Percentiles rank a stretch among this genome's conserved stretches.
Evolutionary conservation across 2,888 invertebrate genomes (phyloP).

Genomic region (Amiota minor): DNA sequence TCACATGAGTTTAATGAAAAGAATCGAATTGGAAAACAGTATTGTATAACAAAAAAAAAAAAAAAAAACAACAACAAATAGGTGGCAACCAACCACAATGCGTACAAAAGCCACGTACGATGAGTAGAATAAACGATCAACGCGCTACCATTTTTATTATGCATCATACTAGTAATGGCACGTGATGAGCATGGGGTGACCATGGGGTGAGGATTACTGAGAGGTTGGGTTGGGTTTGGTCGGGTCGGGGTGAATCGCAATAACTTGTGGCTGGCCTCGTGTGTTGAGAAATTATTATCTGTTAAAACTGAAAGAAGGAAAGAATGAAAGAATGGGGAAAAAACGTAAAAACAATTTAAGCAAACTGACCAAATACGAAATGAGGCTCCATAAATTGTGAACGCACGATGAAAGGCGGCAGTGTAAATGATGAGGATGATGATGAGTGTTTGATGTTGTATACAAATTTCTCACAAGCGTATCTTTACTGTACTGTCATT

Average conservation of each 20-base stretch:
- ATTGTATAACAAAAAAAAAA: neutral
- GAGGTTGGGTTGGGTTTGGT: neutral
- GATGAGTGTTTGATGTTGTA: neutral
- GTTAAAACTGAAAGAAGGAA: neutral
- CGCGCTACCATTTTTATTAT: no score
- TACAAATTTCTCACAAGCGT: neutral
- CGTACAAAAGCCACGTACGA: no score
- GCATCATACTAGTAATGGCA: no score
- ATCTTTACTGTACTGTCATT: no score
- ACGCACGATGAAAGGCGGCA: neutral
- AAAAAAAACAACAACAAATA: conserved; percentile 17
- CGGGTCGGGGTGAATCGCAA: neutral
- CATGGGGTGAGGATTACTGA: no score
- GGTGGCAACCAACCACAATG: no score
- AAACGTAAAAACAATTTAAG: conserved; percentile 32
- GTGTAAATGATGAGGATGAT: neutral
- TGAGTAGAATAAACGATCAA: no score
- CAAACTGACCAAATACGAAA: conserved; percentile 63
- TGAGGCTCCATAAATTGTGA: conserved; percentile 58
- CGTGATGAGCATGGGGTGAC: no score
- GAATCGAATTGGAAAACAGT: neutral
- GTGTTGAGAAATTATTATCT: neutral
- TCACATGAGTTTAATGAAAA: conserved; percentile 24
- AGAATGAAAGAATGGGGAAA: neutral
- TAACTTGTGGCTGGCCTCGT: neutral